Conservation (phyloP, 2,888 invertebrate genomes). For the Sinodicranocentrus sp. region DNA sequence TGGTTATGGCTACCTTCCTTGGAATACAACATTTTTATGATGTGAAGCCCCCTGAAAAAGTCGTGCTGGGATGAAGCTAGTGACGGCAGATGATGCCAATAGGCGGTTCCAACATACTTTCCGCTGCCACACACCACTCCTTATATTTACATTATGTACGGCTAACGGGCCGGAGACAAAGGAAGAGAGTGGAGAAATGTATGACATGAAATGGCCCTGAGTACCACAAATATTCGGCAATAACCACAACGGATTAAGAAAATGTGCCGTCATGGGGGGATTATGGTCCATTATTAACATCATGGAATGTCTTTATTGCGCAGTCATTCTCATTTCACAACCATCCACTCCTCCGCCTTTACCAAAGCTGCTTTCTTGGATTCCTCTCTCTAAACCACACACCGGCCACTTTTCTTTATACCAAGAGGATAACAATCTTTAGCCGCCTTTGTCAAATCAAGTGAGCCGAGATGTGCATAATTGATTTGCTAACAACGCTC, state of each 20-base stretch:
- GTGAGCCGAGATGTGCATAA: too few species aligned
- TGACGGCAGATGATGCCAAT: constrained; percentile 58
- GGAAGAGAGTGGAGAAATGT: constrained; percentile 38
- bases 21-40: constrained; percentile 45
- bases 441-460: not conserved
- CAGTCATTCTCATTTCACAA: constrained; percentile 73
- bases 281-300: constrained; percentile 75
- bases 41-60: constrained; percentile 54
- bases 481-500: too few species aligned
- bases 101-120: constrained; percentile 35
- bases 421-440: not conserved
- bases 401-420: not conserved
- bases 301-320: constrained; percentile 75
- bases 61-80: constrained; percentile 47
- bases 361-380: too few species aligned
- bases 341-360: constrained; percentile 19
- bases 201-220: constrained; percentile 59
- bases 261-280: constrained; percentile 72
- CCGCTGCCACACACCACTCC: constrained; percentile 10
- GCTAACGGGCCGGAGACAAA: constrained; percentile 28
- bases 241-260: constrained; percentile 74
- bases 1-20: not conserved
- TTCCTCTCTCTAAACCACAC: not conserved
- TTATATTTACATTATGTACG: constrained; percentile 24
- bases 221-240: constrained; percentile 72